phyloP scores from a whole-genome alignment of 2,113 vertebrate species.

The Rhinolophus sinicus region DNA sequence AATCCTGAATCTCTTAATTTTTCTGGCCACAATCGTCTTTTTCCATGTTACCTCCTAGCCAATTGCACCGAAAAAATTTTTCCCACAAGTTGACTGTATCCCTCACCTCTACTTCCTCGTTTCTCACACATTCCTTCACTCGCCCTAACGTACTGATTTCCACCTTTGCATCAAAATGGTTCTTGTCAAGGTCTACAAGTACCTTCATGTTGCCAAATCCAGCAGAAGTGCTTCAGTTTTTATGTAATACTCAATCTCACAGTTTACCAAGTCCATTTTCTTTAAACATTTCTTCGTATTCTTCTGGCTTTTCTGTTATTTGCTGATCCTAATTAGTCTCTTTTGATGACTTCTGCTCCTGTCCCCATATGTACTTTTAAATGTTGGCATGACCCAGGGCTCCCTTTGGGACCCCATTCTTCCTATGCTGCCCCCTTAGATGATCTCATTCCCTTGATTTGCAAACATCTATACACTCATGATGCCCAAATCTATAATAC shows the following conservation, averaged over 20 bases:
- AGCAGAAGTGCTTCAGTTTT: background rate
- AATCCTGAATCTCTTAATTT: background rate
- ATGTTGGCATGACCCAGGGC: background rate
- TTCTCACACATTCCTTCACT: background rate
- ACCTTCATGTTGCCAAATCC: background rate
- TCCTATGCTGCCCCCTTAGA: background rate
- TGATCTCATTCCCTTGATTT: background rate
- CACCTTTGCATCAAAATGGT: background rate
- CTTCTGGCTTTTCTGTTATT: background rate
- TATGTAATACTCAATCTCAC: background rate
- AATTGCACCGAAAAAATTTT: background rate
- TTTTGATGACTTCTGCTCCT: background rate
- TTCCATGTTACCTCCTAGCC: background rate
- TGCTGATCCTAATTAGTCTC: background rate
- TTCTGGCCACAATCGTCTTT: background rate
- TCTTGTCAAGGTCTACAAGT: background rate
- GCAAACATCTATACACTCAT: background rate
- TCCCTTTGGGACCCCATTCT: background rate
- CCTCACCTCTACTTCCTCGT: background rate
- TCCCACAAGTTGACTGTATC: background rate
- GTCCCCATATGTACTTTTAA: background rate
- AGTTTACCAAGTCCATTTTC: background rate
- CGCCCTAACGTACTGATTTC: background rate
- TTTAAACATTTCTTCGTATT: background rate
- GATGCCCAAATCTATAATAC: background rate